Evolutionary conservation across 2,797 vertebrate species (phyloP), one percentile per base, ranked within the genome.

Genomic region (Alectoris magna): DNA sequence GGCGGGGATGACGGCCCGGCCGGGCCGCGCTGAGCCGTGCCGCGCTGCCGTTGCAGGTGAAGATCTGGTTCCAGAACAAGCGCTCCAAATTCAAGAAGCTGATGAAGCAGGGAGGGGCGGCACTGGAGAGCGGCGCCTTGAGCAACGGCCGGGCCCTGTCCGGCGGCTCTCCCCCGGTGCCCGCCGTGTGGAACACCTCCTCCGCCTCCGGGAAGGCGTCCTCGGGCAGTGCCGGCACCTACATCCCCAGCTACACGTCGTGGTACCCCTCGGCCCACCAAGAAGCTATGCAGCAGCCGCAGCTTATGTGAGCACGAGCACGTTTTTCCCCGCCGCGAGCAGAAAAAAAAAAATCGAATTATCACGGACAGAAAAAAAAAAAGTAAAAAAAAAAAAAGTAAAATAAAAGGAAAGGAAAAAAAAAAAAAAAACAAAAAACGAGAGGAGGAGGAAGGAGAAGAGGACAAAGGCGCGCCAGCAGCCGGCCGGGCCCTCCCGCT

Each of bases 61-160:
- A 99, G 98, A 99, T 99, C 84, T 99, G 99, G 99, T 99, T 99
- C 97, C 99, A 99, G 97, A 99, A 99, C 97, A 99, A 99, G 95
- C 98, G 99, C 88, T 99, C 99, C 96, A 99, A 99, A 97, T 99
- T 99, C 98, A 99, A 99, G 98, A 99, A 99, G 97, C 96, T 99
- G 91, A 97, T 99, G 95, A 99, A 99, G 95, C 99, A 99, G 97
- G 99, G 99, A 26, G 99, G 99, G 38, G 98, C 99, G 31, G 98
- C 98, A 11, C 98, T 99, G 94, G 99, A 99, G 96, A 96, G 98
- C 90, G 98, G 97, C 92, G 98, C 98, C 21, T 95, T 99, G 94
- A 98, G 98, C 90, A 98, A 98, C 92, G 98, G 98, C 93, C 98
- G 99, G 84, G 98, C 98, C 92, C 98, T 99, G 76, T 98, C 99